phyloP scores from a whole-genome alignment of 2,113 vertebrate species.

The Labrus mixtus region DNA sequence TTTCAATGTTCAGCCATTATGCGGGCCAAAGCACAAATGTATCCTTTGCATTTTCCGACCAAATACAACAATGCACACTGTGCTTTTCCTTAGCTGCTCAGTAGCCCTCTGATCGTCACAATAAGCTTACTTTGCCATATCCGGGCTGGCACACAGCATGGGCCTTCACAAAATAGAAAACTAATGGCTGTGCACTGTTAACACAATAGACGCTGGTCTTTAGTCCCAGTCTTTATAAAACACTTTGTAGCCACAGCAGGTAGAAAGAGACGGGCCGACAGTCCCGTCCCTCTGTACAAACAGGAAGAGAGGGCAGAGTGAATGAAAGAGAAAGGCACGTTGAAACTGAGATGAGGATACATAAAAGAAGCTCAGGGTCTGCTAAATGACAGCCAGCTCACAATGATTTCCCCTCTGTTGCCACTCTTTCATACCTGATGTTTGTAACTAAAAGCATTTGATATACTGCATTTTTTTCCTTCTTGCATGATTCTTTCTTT shows the following conservation, averaged over 20 bases:
- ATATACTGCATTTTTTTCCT: constrained; percentile 61
- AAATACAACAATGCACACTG: constrained; percentile 74
- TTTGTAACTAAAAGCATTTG: constrained; percentile 76
- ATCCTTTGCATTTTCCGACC: constrained; percentile 77
- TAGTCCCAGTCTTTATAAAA: constrained; percentile 76
- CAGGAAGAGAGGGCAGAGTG: constrained; percentile 77
- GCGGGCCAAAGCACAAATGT: constrained; percentile 74
- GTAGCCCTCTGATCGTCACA: constrained; percentile 75
- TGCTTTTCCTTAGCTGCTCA: constrained; percentile 67
- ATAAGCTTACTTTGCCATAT: constrained; percentile 75
- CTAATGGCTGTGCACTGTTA: constrained; percentile 74
- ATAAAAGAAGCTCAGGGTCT: constrained; percentile 78
- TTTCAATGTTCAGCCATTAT: constrained; percentile 71
- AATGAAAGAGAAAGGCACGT: constrained; percentile 73
- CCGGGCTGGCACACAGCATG: constrained; percentile 74
- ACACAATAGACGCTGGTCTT: constrained; percentile 82
- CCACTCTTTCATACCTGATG: constrained; percentile 82
- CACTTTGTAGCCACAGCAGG: constrained; percentile 82
- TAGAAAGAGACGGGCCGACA: constrained; percentile 76
- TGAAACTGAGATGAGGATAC: constrained; percentile 76
- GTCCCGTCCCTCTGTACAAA: constrained; percentile 82
- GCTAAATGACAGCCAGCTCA: constrained; percentile 73
- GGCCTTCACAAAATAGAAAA: constrained; percentile 76
- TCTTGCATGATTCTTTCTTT: constrained; percentile 42
- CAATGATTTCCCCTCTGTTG: constrained; percentile 75